phyloP scores from a whole-genome alignment of 2,888 invertebrate species.

The Lepeophtheirus nordmannii region DNA sequence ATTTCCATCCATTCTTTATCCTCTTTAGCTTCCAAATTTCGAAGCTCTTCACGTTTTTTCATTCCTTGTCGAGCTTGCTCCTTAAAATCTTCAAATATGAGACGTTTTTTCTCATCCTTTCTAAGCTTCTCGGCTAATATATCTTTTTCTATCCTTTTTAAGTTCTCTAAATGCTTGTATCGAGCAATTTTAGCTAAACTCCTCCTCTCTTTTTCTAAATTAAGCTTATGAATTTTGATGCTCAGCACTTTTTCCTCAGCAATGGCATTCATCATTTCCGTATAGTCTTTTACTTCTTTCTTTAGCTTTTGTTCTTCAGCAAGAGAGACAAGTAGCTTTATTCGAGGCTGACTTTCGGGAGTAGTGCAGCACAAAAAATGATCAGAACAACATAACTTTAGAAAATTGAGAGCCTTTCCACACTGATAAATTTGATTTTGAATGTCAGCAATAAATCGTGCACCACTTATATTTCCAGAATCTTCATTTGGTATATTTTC shows the following conservation, averaged over 20 bases:
- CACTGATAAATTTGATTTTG: constrained; percentile 16
- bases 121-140: not conserved
- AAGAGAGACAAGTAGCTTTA: constrained; percentile 5
- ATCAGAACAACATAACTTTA: constrained; percentile 8
- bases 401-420: constrained; percentile 19
- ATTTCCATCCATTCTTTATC: not conserved
- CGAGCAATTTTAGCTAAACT: constrained; percentile 3
- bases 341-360: not conserved
- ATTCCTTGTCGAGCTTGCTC: constrained; percentile 8
- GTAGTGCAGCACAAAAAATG: constrained; percentile 15
- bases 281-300: not conserved
- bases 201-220: constrained; percentile 6
- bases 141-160: not conserved
- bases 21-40: not conserved
- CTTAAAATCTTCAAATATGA: not conserved
- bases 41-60: not conserved
- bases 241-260: constrained; percentile 6
- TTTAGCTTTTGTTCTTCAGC: not conserved
- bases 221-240: not conserved
- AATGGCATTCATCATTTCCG: not conserved
- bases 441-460: constrained; percentile 8
- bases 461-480: constrained; percentile 1
- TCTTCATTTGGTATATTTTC: constrained; percentile 5
- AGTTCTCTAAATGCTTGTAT: not conserved
- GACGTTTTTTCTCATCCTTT: not conserved